phyloP scores from a whole-genome alignment of 2,888 invertebrate genomes.

The Dorcus parallelipipedus region DNA sequence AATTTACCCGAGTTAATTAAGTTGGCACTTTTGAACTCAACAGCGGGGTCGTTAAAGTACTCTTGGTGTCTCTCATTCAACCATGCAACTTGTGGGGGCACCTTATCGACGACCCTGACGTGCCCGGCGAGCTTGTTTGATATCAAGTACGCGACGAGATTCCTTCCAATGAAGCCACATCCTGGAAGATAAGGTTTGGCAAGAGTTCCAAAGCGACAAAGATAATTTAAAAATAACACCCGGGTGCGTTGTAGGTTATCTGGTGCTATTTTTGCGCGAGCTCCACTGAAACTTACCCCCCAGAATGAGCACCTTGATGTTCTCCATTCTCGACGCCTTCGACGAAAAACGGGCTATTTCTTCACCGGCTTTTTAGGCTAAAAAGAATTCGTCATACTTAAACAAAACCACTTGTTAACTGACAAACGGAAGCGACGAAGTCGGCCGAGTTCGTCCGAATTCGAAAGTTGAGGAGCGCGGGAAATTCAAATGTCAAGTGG shows the following conservation, averaged over 20 bases:
- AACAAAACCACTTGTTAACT: background rate
- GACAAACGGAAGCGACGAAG: background rate
- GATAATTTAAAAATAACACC: constrained; percentile 6
- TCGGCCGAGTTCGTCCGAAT: background rate
- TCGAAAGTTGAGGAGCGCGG: background rate
- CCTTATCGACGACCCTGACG: constrained; percentile 85
- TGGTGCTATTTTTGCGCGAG: background rate
- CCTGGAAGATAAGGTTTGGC: constrained; percentile 55
- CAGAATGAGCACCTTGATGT: constrained; percentile 35
- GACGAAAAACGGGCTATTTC: background rate
- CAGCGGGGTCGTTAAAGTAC: constrained; percentile 69
- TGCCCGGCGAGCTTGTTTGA: constrained; percentile 71
- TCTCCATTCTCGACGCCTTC: constrained; percentile 29
- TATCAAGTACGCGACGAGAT: constrained; percentile 78
- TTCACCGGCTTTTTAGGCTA: constrained; percentile 15
- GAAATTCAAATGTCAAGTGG: no score
- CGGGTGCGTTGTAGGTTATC: no score
- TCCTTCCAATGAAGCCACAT: constrained; percentile 91
- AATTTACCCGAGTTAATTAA: constrained; percentile 75
- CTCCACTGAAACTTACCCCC: constrained; percentile 30
- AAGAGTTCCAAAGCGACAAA: constrained; percentile 3
- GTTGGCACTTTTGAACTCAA: constrained; percentile 89
- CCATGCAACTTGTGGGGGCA: constrained; percentile 91
- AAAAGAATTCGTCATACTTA: background rate
- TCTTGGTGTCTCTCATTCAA: constrained; percentile 70